Conservation (phyloP, 2,797 vertebrate genomes). For the Gymnoscopelus braueri region DNA sequence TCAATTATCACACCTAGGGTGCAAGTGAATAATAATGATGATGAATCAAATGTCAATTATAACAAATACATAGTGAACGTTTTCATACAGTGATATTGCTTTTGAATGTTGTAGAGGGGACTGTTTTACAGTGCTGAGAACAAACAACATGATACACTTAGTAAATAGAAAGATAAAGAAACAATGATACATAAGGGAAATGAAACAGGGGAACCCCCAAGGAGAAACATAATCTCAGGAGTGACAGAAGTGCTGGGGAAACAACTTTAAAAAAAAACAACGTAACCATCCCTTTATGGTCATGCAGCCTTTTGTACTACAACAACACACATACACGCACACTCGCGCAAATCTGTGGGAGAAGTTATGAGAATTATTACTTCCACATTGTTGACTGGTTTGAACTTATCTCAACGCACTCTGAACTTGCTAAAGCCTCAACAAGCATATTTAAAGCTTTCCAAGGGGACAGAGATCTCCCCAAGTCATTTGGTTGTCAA, state of each 20-base stretch:
- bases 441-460: conserved; percentile 81
- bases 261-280: conserved; percentile 67
- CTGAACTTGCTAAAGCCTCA: conserved; percentile 76
- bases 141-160: conserved; percentile 92
- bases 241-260: conserved; percentile 73
- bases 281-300: conserved; percentile 79
- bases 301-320: conserved; percentile 79
- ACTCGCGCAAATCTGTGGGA: conserved; percentile 70
- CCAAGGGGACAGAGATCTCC: conserved; percentile 63
- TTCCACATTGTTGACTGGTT: conserved; percentile 69
- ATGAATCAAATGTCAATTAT: conserved; percentile 86
- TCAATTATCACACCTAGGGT: conserved; percentile 99
- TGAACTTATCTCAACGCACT: conserved; percentile 68
- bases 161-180: conserved; percentile 85
- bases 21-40: conserved; percentile 98
- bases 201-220: conserved; percentile 59
- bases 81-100: conserved; percentile 99
- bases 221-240: conserved; percentile 71
- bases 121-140: conserved; percentile 99
- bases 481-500: conserved; percentile 80
- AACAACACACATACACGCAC: conserved; percentile 66
- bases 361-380: conserved; percentile 73
- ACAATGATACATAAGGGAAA: conserved; percentile 80
- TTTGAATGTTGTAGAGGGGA: conserved; percentile 99
- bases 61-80: conserved; percentile 97